A percentile compares a stretch with the other conserved stretches of the same genome.
Conservation (phyloP, 2,888 invertebrate genomes). For the Phyto melanocephala region DNA sequence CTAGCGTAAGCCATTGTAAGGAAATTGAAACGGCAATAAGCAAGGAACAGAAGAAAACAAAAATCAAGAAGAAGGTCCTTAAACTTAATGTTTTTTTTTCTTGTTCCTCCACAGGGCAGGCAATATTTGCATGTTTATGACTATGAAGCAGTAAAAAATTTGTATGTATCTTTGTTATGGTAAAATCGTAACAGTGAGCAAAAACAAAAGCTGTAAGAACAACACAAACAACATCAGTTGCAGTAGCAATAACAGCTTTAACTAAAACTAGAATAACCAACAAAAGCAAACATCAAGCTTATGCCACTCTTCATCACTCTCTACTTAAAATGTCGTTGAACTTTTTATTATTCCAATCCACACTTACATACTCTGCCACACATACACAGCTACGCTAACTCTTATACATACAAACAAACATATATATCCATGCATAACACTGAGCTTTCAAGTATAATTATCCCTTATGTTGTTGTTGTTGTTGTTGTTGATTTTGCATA, state of each 20-base stretch:
- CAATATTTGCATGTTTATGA: not conserved
- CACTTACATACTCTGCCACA: not conserved
- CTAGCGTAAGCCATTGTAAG: not conserved
- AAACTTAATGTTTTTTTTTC: constrained; percentile 14
- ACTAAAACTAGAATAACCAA: constrained; percentile 24
- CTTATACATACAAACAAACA: not conserved
- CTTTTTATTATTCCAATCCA: constrained; percentile 31
- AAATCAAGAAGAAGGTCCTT: constrained; percentile 39
- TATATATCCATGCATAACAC: not conserved
- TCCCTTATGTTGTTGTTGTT: constrained; percentile 48
- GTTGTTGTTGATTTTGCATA: constrained; percentile 35
- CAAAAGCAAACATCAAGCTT: constrained; percentile 58
- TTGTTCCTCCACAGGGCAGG: not conserved
- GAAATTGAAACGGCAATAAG: not conserved
- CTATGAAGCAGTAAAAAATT: constrained; percentile 29
- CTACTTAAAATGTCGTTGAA: constrained; percentile 63
- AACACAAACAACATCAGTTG: constrained; percentile 28
- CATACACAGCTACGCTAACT: not conserved
- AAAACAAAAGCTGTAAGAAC: constrained; percentile 25
- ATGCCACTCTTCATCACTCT: constrained; percentile 60
- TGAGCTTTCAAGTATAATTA: constrained; percentile 38
- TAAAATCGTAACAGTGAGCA: constrained; percentile 44
- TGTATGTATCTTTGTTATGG: constrained; percentile 61
- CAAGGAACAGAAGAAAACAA: not conserved
- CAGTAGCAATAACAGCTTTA: constrained; percentile 12